These are phyloP conservation scores for Leptopilina boulardi DNA, from an alignment of 1,140 invertebrate species.

Conservation along the genomic window DNA sequence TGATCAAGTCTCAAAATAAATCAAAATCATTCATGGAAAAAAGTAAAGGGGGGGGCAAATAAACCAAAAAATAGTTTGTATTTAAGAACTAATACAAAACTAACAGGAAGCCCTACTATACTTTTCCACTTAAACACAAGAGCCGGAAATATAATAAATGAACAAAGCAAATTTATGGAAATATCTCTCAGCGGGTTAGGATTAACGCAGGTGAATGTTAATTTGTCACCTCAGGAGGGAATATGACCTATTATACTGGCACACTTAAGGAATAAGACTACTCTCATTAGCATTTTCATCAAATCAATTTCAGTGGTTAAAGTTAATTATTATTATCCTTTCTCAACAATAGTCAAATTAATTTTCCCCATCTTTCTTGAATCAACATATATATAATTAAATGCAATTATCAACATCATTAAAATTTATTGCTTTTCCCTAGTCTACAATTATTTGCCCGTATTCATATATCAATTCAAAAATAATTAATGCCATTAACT, in stretches of 20 bases:
- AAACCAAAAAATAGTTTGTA: not conserved
- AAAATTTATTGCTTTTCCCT: too few relatives aligned
- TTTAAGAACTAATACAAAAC: not conserved
- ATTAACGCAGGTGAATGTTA: constrained; percentile 25
- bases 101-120: constrained; percentile 1
- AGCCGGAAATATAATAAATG: not conserved
- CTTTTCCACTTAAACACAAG: not conserved
- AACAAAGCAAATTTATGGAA: constrained; percentile 13
- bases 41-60: not conserved
- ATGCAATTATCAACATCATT: not conserved
- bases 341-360: not conserved
- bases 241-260: not conserved
- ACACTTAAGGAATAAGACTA: constrained; percentile 9
- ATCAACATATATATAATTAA: not conserved
- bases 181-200: constrained; percentile 24
- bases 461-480: too few relatives aligned
- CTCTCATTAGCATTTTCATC: constrained; percentile 16
- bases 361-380: not conserved
- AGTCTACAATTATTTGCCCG: too few relatives aligned
- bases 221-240: constrained; percentile 23
- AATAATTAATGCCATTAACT: too few relatives aligned
- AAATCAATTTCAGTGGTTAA: not conserved
- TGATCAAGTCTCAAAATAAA: too few relatives aligned
- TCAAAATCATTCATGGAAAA: too few relatives aligned
- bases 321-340: not conserved